Base-by-base conservation (phyloP, 2,888 invertebrate species). In the Dendrolimus pini region DNA sequence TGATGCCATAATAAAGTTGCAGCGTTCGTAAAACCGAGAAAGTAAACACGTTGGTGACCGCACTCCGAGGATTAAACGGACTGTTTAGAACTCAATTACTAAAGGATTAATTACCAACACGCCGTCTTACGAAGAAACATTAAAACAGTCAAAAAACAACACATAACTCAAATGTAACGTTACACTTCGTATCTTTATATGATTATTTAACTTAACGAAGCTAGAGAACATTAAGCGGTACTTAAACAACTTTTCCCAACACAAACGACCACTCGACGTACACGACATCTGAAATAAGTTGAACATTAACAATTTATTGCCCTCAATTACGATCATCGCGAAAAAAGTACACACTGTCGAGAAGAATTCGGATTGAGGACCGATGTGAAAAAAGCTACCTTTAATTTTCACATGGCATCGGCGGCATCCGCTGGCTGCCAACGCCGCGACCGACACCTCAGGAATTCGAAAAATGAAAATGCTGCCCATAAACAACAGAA, bases 381-480 rank as follows among this genome's bases (percentile, higher is more conserved):
- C 75, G 72, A 79, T 81, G 77, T 82, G 85, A 88, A 89, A 89
- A 87, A 87, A 78, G 74, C 78, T 74, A 72, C 10, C 80, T 80
- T 88, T 87, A 87, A 86, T 89, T 89, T 76, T 85, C 89, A 85
- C 82, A 82, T 80, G 78, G 84, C 81, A 83, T 85, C 81, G 77
- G 77, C 73, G 85, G 87, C 72, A 85, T 83, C 77, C 81, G 75
- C 66, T 73, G 70, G 68, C 71, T 71, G 71, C 63, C 75, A 72
- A 72, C 70, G 73, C 73, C 55, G 66, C 62, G 69, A 71, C 67
- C 65, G 72, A 68, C 68, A 67, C 64, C 67, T 63, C 63, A 71
- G 73, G 88, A 85, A 90, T 90, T 87, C 83, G 69, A 90, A 89
- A 88, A 83, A 89, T 85, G 82, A 89, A 90, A 90, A 90, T 88